Evolutionary conservation across 2,113 vertebrate species (phyloP), one percentile per base, ranked within the genome.

Genomic region (Peucedramus taeniatus): DNA sequence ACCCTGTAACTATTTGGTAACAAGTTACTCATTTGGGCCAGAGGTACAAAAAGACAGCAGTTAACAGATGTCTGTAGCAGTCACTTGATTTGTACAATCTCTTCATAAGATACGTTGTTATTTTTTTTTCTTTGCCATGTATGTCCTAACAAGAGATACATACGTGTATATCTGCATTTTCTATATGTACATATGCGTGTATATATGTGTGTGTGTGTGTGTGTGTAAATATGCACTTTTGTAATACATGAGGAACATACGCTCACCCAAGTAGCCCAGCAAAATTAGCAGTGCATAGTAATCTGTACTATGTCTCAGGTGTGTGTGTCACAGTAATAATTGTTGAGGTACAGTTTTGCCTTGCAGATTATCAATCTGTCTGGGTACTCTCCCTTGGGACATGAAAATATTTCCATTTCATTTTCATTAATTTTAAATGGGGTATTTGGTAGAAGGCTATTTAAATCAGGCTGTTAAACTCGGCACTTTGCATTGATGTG

Each of bases 341-440:
- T 94, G 87, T 15, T 19, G 83, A 91, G 75, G 77, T 42, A 47
- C 17, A 45, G 57, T 51, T 97, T 97, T 96, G 91, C 94, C 91
- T 97, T 95, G 93, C 93, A 96, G 87, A 95, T 95, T n/a, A n/a
- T 63, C 59, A 65, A 9, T 78, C 69, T 76, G 89, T 96, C 95
- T 97, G 75, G 79, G 59, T 47, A 44, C 47, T 93, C 63, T 80
- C 82, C 94, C 68, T 44, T 39, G 54, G 69, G 93, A 61, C 8
- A 13, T 35, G 33, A 72, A 85, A 89, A 83, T 66, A 93, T 97
- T 97, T 95, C 63, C 91, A 95, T 95, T 92, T 90, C 1, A 75
- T 96, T 95, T 95, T 61, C 74, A 95, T 93, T 59, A 6, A 53
- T 89, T 84, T 75, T 54, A 60, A 89, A 35, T 45, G 15, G 9